Evolutionary conservation across 1,140 invertebrate species (phyloP).

Genomic region (Zaprionus lachaisei): DNA sequence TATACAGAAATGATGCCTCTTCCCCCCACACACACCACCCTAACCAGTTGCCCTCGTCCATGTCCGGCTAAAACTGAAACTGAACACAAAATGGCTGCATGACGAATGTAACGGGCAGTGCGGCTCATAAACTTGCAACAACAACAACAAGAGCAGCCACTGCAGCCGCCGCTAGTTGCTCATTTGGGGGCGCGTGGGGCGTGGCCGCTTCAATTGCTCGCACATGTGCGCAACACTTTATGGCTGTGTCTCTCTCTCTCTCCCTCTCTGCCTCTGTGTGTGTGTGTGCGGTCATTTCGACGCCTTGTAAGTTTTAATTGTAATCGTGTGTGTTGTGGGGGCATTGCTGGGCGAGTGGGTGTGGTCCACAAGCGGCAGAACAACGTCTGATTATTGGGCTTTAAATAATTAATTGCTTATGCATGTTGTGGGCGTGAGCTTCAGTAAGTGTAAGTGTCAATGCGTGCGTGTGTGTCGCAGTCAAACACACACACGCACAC

Average conservation of each 20-base stretch:
- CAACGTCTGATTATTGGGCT: slow-evolving; percentile 69
- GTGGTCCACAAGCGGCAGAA: slow-evolving; percentile 10
- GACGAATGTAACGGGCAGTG: slow-evolving; percentile 55
- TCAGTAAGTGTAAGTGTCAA: not conserved
- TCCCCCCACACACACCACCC: not conserved
- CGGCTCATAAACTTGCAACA: slow-evolving; percentile 76
- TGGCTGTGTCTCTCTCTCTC: not conserved
- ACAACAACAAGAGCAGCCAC: slow-evolving; percentile 47
- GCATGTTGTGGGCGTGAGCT: slow-evolving; percentile 37
- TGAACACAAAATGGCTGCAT: slow-evolving; percentile 50
- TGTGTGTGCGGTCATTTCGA: slow-evolving; percentile 62
- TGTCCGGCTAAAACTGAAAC: slow-evolving; percentile 3
- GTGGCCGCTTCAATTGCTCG: slow-evolving; percentile 66
- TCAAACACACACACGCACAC: not conserved
- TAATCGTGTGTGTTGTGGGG: slow-evolving; percentile 50
- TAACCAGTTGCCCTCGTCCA: too few species aligned
- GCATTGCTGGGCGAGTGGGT: not conserved
- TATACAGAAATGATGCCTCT: slow-evolving; percentile 65
- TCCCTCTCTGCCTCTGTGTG: not conserved
- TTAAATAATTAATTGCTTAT: slow-evolving; percentile 79
- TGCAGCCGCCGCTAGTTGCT: slow-evolving; percentile 45
- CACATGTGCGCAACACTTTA: slow-evolving; percentile 10
- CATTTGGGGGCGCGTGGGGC: slow-evolving; percentile 36
- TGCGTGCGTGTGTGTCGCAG: not conserved
- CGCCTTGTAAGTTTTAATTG: slow-evolving; percentile 80